Conservation (phyloP, 1,140 invertebrate genomes). For the Schlechtendalia chinensis region DNA sequence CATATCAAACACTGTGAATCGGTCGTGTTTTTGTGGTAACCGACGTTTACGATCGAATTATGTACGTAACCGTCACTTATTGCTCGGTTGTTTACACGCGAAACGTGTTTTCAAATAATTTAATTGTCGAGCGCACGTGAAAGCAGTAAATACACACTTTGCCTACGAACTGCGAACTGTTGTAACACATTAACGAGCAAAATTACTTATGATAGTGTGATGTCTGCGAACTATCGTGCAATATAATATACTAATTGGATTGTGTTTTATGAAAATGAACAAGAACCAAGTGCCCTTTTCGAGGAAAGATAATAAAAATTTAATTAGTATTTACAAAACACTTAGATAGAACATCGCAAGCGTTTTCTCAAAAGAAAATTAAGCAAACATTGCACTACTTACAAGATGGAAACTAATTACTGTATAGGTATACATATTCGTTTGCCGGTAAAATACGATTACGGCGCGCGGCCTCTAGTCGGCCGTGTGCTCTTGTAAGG, state of each 20-base stretch:
- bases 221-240: slow-evolving; percentile 8
- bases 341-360: background rate
- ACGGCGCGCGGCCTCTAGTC: no score
- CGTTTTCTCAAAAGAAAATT: background rate
- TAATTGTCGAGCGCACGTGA: background rate
- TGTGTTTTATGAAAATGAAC: background rate
- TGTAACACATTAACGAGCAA: background rate
- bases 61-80: background rate
- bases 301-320: background rate
- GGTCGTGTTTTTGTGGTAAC: background rate
- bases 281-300: no score
- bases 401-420: background rate
- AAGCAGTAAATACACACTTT: background rate
- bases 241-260: slow-evolving; percentile 1
- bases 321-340: background rate
- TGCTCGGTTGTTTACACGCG: background rate
- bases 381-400: background rate
- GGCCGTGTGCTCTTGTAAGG: no score
- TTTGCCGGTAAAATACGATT: no score
- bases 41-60: background rate
- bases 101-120: slow-evolving; percentile 21
- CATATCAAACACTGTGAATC: background rate
- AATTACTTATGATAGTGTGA: background rate
- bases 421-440: no score
- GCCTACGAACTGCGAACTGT: background rate